phyloP scores from a whole-genome alignment of 2,797 vertebrate genomes.

The Chiloscyllium punctatum region DNA sequence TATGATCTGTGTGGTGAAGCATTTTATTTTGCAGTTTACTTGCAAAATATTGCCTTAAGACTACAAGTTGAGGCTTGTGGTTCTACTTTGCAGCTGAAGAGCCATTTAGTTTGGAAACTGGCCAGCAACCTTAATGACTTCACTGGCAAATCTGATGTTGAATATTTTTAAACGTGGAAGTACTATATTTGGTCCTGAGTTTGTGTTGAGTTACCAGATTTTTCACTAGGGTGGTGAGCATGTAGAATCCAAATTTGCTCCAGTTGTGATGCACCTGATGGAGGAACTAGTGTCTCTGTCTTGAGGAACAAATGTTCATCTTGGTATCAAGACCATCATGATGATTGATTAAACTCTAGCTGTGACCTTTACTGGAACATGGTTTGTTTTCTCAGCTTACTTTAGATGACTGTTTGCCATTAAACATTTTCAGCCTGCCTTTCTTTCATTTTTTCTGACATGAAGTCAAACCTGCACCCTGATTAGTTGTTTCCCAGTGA shows the following conservation, averaged over 20 bases:
- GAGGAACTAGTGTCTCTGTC: not conserved
- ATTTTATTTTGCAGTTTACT: not conserved
- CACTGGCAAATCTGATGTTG: not conserved
- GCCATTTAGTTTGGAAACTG: not conserved
- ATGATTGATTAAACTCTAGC: not conserved
- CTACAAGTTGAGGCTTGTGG: not conserved
- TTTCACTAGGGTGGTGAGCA: not conserved
- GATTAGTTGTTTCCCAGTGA: not conserved
- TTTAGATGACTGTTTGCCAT: not conserved
- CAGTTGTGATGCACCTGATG: not conserved
- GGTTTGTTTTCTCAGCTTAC: not conserved
- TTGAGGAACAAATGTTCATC: not conserved
- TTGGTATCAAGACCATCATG: not conserved
- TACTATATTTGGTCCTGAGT: not conserved
- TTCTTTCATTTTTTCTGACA: not conserved
- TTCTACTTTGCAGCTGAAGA: not conserved
- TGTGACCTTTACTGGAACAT: not conserved
- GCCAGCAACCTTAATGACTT: not conserved
- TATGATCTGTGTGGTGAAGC: not conserved
- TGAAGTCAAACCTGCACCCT: not conserved
- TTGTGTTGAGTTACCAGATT: not conserved
- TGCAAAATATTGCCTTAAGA: not conserved
- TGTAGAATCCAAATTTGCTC: not conserved
- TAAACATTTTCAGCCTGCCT: not conserved
- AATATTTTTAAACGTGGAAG: not conserved